Conservation (phyloP, 2,113 vertebrate genomes). For the Dermatemys mawii region DNA sequence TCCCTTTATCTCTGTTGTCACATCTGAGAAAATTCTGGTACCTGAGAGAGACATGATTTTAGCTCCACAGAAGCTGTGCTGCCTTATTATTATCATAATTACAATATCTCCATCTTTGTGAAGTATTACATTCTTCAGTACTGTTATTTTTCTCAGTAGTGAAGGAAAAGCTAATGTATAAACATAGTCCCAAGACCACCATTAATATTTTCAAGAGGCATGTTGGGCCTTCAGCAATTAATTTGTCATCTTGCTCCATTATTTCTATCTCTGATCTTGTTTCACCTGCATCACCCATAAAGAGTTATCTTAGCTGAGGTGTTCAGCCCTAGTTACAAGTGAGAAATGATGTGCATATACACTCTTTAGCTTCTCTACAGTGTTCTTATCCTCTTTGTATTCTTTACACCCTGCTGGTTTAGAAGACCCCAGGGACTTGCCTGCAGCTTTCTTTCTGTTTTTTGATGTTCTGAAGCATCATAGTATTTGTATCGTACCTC, state of each 20-base stretch:
- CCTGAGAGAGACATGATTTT: background rate
- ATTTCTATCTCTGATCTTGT: background rate
- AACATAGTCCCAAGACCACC: background rate
- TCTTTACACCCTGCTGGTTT: background rate
- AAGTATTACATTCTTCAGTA: background rate
- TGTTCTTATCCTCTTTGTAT: background rate
- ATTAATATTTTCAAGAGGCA: constrained; percentile 37
- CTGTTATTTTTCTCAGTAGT: background rate
- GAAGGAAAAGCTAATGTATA: background rate
- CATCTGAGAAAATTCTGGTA: background rate
- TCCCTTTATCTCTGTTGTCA: accelerated
- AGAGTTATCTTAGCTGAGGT: background rate
- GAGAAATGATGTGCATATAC: accelerated
- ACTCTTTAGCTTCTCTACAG: background rate
- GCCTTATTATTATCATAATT: background rate
- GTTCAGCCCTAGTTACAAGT: background rate
- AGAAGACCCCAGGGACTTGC: background rate
- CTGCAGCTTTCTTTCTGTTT: background rate
- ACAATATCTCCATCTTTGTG: background rate
- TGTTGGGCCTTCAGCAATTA: background rate
- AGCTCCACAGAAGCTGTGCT: background rate
- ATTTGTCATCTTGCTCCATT: background rate
- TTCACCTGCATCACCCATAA: background rate
- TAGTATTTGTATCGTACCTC: background rate
- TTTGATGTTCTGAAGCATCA: background rate